A percentile compares a stretch with the other conserved stretches of the same genome.
Conservation (phyloP, 2,888 invertebrate species). For the Cryptocheilus praepositus region DNA sequence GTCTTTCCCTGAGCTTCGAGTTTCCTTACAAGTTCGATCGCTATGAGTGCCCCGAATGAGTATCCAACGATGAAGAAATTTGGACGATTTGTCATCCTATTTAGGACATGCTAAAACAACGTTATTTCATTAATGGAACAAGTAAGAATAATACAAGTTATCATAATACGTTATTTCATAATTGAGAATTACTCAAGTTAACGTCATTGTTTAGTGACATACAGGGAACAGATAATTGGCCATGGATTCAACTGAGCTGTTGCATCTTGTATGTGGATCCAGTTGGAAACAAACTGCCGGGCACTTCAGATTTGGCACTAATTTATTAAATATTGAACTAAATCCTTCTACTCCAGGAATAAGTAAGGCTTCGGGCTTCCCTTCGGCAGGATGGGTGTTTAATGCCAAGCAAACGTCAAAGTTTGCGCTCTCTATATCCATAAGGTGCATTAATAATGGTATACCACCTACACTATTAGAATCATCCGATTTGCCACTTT, state of each 20-base stretch:
- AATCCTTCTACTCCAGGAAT: constrained; percentile 73
- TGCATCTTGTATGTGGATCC: too few species aligned
- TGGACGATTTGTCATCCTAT: constrained; percentile 66
- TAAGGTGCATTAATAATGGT: constrained; percentile 19
- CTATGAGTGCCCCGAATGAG: constrained; percentile 89
- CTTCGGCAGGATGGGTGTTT: constrained; percentile 46
- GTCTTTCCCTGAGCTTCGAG: constrained; percentile 82
- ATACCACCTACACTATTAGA: constrained; percentile 12
- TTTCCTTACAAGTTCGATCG: constrained; percentile 84
- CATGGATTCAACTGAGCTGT: constrained; percentile 76
- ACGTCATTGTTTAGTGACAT: constrained; percentile 43
- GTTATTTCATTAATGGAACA: not conserved
- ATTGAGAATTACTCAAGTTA: not conserved
- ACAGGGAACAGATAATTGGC: constrained; percentile 78
- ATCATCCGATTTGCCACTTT: too few species aligned
- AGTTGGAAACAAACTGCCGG: constrained; percentile 64
- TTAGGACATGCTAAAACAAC: constrained; percentile 77
- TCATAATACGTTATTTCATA: too few species aligned
- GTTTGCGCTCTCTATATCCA: constrained; percentile 25
- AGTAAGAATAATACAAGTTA: too few species aligned
- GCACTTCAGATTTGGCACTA: constrained; percentile 65
- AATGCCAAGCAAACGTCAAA: constrained; percentile 45
- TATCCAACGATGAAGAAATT: constrained; percentile 88
- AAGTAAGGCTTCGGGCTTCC: constrained; percentile 61
- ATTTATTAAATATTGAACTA: constrained; percentile 61